Evolutionary conservation across 2,797 vertebrate genomes (phyloP), one percentile per base, ranked within the genome.

Genomic region (Tinamus major): DNA sequence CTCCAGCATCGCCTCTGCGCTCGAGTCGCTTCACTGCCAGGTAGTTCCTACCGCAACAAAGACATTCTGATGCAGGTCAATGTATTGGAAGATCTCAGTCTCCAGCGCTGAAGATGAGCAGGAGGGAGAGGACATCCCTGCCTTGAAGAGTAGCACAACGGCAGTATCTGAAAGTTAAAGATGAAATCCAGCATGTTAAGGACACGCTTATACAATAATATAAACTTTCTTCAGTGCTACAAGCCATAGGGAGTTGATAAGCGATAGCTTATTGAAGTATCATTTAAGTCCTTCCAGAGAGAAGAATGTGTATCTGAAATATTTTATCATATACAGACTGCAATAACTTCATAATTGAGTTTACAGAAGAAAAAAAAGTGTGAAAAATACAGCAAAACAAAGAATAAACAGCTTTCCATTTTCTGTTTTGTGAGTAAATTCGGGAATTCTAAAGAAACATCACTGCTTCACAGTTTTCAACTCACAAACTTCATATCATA

Each of bases 11-110:
- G 20, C 19, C 19, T 55, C 48, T 27, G 35, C 3, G 3, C 13
- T 65, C 5, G 16, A 39, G 3, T 29, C 11, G 9, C 51, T 77
- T 81, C 41, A 62, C 37, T 51, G 26, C 16, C 16, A 8, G 63
- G 5, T 8, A 62, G 37, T 20, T 71, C 95, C 59, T 96, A 98
- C 98, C 98, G 97, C 10, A 9, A 98, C 95, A 19, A 98, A 98
- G 13, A 96, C 94, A 29, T 91, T 92, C 93, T 98, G 97, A 61
- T 98, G 97, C 13, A 29, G 79, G 29, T 98, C 97, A 42, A 97
- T 95, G 71, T 98, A 94, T 53, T 48, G 90, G 89, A 97, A 97
- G 63, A 98, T 68, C 84, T 92, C 72, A 6, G 62, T 84, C 53
- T 97, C 63, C 27, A 75, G 2, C 0, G 11, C 39, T 0, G 88